Conservation (phyloP, 2,113 vertebrate genomes). For the Hipposideros armiger region DNA sequence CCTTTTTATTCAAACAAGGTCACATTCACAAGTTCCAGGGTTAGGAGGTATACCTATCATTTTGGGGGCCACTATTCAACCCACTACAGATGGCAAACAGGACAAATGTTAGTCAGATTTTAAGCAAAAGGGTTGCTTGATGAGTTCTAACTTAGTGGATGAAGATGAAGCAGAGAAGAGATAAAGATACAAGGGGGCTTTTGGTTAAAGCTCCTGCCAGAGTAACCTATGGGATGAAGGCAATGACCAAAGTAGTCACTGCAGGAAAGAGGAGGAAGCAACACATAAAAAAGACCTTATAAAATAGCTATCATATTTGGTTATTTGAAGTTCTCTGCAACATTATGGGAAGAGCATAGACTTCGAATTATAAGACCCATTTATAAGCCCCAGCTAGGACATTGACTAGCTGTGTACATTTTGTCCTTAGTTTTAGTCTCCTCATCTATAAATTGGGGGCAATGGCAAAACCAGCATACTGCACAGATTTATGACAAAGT, state of each 20-base stretch:
- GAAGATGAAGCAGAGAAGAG: not conserved
- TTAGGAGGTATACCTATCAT: not conserved
- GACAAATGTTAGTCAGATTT: not conserved
- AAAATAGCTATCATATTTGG: not conserved
- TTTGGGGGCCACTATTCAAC: not conserved
- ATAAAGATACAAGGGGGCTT: not conserved
- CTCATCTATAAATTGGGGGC: not conserved
- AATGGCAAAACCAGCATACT: not conserved
- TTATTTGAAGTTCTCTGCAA: not conserved
- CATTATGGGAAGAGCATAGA: not conserved
- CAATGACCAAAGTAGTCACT: not conserved
- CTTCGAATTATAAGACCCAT: not conserved
- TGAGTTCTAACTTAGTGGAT: not conserved
- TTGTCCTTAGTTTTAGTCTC: not conserved
- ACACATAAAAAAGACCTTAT: not conserved
- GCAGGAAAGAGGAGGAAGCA: not conserved
- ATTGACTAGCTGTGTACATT: not conserved
- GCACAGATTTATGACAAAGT: not conserved
- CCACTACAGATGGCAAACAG: not conserved
- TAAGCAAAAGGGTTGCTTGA: not conserved
- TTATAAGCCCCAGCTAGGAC: not conserved
- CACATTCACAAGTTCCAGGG: not conserved
- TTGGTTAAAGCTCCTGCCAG: not conserved
- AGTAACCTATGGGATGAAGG: not conserved
- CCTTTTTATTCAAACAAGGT: not conserved